Percentiles rank a stretch among this genome's conserved stretches.
These are phyloP conservation scores for Eupithecia subumbrata DNA, from an alignment of 2,888 invertebrate genomes.

Conservation along the genomic window DNA sequence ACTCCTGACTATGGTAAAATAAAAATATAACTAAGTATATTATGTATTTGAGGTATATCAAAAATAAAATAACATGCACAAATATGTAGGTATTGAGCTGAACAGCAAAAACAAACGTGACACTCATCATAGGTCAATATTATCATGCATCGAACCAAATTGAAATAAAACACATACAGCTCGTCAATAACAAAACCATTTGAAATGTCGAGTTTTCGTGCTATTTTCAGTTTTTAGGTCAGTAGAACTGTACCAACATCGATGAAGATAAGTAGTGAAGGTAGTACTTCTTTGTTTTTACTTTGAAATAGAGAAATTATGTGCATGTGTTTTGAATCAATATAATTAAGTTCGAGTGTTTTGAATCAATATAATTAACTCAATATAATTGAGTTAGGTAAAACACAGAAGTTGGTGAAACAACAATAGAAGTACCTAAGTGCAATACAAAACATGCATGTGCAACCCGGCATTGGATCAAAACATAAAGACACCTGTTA, in stretches of 20 bases:
- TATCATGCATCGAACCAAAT: background rate
- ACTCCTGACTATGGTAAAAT: background rate
- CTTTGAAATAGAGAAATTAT: background rate
- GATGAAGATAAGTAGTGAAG: conserved; percentile 8
- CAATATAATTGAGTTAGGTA: background rate
- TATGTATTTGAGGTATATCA: too few species aligned
- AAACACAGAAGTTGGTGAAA: background rate
- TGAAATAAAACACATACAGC: background rate
- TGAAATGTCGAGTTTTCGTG: background rate
- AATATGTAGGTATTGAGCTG: background rate
- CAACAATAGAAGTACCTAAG: background rate
- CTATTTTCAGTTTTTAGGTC: conserved; percentile 7
- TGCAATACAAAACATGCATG: background rate
- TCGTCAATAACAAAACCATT: background rate
- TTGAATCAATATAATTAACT: background rate
- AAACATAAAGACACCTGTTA: background rate
- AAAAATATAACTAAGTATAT: too few species aligned
- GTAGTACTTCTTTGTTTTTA: conserved; percentile 3
- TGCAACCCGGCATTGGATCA: background rate
- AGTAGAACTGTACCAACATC: background rate
- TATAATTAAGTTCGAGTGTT: too few species aligned
- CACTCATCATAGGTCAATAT: background rate
- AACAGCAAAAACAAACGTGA: background rate
- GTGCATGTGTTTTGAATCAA: background rate
- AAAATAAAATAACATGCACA: background rate